Base-by-base conservation (phyloP, 2,888 invertebrate species). In the Clitarchus hookeri region DNA sequence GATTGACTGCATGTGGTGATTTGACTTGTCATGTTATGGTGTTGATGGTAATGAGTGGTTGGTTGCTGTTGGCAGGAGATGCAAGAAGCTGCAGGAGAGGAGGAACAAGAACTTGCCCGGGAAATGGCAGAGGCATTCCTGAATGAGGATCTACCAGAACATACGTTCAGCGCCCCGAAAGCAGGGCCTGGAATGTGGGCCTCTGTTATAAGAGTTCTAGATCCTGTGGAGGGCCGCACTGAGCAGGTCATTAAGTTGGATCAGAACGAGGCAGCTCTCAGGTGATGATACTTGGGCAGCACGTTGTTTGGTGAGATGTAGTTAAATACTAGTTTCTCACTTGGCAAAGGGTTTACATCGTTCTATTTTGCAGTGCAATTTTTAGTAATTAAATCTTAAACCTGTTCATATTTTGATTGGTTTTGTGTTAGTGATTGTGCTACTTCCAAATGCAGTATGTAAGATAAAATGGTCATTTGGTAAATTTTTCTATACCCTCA, bases 41-140 rank as follows among this genome's bases (percentile, higher is more conserved):
- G n/a, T 19, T n/a, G 12, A 23, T n/a, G 65, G 65, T 65, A n/a
- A 65, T n/a, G 65, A 8, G 13, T 19, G 8, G 65, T 8, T 19
- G 79, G 13, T 12, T 79, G 79, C 26, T 85, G 12, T 79, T 84
- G 19, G 25, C 88, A 92, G 92, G 98, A 99, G 92, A 98, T 99
- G 97, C 95, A 98, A 87, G 98, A 98, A 91, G 98, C 99, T 0
- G 99, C 99, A 2, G 98, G 97, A 0, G 97, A 97, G 83, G 98
- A 98, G 88, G 99, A 99, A 90, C 96, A 88, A 88, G 98, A 98
- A 89, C 93, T 99, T 85, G 99, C 99, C 0, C 96, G 96, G 89
- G 98, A 99, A 93, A 98, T 99, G 96, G 99, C 99, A 0, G 98
- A 98, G 89, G 98, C 98, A 12, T 98, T 99, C 90, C 93, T 99